A percentile compares a stretch with the other conserved stretches of the same genome.
Conservation (phyloP, 2,888 invertebrate species). For the Argynnis bischoffii region DNA sequence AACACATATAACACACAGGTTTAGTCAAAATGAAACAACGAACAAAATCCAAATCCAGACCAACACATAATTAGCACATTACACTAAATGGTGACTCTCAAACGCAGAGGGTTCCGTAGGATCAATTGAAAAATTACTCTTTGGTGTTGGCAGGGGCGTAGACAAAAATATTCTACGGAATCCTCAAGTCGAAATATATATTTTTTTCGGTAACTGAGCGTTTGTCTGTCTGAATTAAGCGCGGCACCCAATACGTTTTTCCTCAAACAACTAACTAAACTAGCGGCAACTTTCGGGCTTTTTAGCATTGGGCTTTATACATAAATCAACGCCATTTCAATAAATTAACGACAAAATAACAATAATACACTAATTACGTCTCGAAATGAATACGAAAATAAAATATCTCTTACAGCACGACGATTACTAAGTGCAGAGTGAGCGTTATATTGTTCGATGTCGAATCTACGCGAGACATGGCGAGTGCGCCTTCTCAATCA, state of each 20-base stretch:
- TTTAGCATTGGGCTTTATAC: constrained; percentile 63
- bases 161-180: constrained; percentile 64
- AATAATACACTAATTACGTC: constrained; percentile 80
- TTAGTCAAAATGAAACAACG: constrained; percentile 80
- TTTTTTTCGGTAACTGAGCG: constrained; percentile 35
- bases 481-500: constrained; percentile 53
- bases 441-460: constrained; percentile 63
- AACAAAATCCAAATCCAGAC: constrained; percentile 81
- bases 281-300: constrained; percentile 50
- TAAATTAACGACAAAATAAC: constrained; percentile 73
- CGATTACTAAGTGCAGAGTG: constrained; percentile 82
- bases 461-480: constrained; percentile 59
- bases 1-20: constrained; percentile 81
- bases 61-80: constrained; percentile 81
- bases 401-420: constrained; percentile 78
- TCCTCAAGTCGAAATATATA: constrained; percentile 52
- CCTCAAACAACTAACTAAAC: constrained; percentile 41
- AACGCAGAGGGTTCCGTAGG: constrained; percentile 73
- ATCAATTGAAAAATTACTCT: constrained; percentile 24
- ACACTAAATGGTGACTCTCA: constrained; percentile 74
- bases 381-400: constrained; percentile 77
- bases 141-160: constrained; percentile 46
- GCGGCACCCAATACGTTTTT: constrained; percentile 56
- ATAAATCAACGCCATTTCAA: constrained; percentile 65
- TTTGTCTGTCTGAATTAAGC: constrained; percentile 44